Percentiles rank a stretch among this genome's conserved stretches.
Conservation (phyloP, 2,888 invertebrate genomes). For the Priocnemis perturbator region DNA sequence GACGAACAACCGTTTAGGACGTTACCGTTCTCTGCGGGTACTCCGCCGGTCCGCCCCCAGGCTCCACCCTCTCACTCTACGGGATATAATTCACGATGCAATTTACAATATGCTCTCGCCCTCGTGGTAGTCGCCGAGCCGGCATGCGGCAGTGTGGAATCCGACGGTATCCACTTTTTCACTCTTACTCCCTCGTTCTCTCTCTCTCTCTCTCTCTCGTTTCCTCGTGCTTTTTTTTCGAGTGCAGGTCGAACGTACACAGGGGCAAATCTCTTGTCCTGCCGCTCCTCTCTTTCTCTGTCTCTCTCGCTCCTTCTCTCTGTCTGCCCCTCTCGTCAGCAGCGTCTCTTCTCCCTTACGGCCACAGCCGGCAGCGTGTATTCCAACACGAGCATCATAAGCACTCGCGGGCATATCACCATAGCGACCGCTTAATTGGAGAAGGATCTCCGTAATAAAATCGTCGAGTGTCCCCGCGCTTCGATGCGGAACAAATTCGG, state of each 20-base stretch:
- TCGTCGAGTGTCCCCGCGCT: constrained; percentile 60
- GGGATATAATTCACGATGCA: constrained; percentile 21
- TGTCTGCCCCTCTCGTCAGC: background rate
- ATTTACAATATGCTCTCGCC: constrained; percentile 27
- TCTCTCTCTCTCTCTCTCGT: too few species aligned
- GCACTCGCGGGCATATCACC: constrained; percentile 59
- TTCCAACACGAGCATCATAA: constrained; percentile 31
- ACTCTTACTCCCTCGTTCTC: background rate
- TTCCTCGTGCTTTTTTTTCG: too few species aligned
- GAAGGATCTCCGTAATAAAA: constrained; percentile 67
- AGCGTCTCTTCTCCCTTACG: constrained; percentile 14
- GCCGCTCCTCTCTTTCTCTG: too few species aligned
- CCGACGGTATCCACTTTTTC: constrained; percentile 28
- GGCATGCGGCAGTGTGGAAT: constrained; percentile 15
- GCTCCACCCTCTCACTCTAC: too few species aligned
- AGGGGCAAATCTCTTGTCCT: too few species aligned
- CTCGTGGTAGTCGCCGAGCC: constrained; percentile 22
- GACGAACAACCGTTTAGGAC: too few species aligned
- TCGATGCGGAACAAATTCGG: constrained; percentile 42
- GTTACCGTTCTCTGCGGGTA: too few species aligned
- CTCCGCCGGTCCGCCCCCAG: too few species aligned
- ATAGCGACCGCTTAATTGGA: constrained; percentile 71
- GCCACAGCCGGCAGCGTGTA: constrained; percentile 23
- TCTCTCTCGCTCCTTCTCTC: too few species aligned
- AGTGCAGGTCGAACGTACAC: too few species aligned